phyloP scores from a whole-genome alignment of 2,113 vertebrate genomes.

The Amphilophus citrinellus region DNA sequence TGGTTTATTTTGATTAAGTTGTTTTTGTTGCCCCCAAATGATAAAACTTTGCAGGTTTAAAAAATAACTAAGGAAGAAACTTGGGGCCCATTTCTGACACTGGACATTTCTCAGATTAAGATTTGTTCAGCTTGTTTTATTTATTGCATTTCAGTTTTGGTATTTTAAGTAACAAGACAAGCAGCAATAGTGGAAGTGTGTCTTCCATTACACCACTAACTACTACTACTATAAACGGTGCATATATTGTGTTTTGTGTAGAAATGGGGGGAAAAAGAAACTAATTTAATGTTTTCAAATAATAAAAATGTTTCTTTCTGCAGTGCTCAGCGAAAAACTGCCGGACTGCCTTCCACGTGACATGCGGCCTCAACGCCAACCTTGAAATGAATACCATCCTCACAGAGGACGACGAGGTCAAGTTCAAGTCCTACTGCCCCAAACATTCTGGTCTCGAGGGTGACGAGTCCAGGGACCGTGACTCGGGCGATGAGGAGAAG shows the following conservation, averaged over 20 bases:
- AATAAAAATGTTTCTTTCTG: background rate
- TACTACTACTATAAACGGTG: too few relatives aligned
- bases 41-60: background rate
- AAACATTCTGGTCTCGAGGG: slow-evolving; percentile 86
- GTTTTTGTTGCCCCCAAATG: background rate
- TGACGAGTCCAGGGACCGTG: slow-evolving; percentile 59
- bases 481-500: slow-evolving; percentile 57
- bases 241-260: background rate
- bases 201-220: too few relatives aligned
- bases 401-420: slow-evolving; percentile 94
- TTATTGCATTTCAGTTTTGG: background rate
- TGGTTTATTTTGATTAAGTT: background rate
- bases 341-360: slow-evolving; percentile 95
- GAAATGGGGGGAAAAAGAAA: background rate
- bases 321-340: slow-evolving; percentile 98
- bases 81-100: background rate
- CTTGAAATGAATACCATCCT: slow-evolving; percentile 96
- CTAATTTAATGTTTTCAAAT: background rate
- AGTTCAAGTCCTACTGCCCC: slow-evolving; percentile 97
- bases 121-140: background rate
- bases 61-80: background rate
- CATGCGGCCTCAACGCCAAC: slow-evolving; percentile 90
- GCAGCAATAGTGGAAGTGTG: too few relatives aligned
- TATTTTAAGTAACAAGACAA: background rate
- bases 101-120: background rate